Evolutionary conservation across 2,797 vertebrate species (phyloP), one percentile per base, ranked within the genome.

Genomic region (Chaetodon trifasciatus): DNA sequence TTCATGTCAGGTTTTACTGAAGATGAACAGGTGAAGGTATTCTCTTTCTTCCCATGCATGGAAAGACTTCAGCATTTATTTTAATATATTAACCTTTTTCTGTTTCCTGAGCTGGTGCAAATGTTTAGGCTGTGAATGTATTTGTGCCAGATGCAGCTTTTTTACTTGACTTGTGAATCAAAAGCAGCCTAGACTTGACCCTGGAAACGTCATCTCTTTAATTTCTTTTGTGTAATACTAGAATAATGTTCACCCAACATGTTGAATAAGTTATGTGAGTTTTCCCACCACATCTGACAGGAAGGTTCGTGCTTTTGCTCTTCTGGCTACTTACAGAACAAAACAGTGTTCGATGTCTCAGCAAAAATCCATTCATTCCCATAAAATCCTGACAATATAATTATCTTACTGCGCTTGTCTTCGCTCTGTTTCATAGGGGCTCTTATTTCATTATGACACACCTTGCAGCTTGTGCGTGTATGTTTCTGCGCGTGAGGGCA

Each of bases 61-160:
- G 17, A 76, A 60, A 58, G 9, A 62, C 61, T 52, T 58, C 6
- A 50, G 65, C 8, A 76, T 78, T 61, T 74, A 78, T 88, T 86
- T 77, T 37, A 84, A 86, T 68, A 68, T 39, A 24, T 84, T 76
- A 60, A 71, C 74, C 63, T 60, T 83, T 80, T 50, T 52, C 35
- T 47, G 44, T 39, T 62, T 70, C 23, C 50, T 47, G 24, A 63
- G 55, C 23, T n/a, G 5, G 75, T 50, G 47, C 58, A 46, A 77
- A 70, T 79, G 23, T 78, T 77, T 73, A 60, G 61, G 61, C 44
- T 58, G 1, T 37, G 62, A 21, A 16, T 32, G 17, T 50, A 21
- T 74, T 72, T 79, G 49, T 62, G 52, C 39, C 56, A 70, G 65
- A 81, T 23, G 44, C 68, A n/a, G 32, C 21, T 4, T 74, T 79